Evolutionary conservation across 1,140 invertebrate species (phyloP).

Genomic region (Drosophila pruinosa): DNA sequence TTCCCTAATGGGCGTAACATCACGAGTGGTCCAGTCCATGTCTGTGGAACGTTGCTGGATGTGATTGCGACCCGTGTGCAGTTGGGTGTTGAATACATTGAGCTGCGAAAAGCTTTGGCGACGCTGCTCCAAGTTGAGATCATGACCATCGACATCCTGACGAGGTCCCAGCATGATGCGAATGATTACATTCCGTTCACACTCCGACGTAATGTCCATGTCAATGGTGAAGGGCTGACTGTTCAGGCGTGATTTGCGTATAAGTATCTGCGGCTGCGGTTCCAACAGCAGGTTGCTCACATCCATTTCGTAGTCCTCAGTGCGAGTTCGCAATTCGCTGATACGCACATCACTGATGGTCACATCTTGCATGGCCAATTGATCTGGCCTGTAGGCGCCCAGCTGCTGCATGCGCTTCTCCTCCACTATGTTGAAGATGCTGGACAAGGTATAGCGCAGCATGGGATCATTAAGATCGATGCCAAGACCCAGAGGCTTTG

Average conservation of each 20-base stretch:
- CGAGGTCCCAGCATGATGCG: conserved; percentile 85
- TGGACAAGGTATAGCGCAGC: conserved; percentile 86
- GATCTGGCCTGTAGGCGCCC: conserved; percentile 84
- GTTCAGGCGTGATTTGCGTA: conserved; percentile 84
- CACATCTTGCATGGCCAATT: conserved; percentile 85
- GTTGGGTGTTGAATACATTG: conserved; percentile 86
- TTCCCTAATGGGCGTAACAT: conserved; percentile 85
- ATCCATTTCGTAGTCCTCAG: conserved; percentile 61
- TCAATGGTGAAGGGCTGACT: conserved; percentile 86
- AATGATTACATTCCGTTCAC: conserved; percentile 82
- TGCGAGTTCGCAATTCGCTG: conserved; percentile 77
- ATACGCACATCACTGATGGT: conserved; percentile 85
- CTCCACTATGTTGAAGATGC: conserved; percentile 84
- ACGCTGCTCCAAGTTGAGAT: conserved; percentile 84
- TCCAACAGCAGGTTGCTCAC: conserved; percentile 81
- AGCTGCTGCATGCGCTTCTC: conserved; percentile 84
- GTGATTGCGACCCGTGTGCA: conserved; percentile 87
- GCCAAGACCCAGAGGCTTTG: conserved; percentile 45
- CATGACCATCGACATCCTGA: conserved; percentile 84
- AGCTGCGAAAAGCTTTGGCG: conserved; percentile 87
- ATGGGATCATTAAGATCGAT: conserved; percentile 85
- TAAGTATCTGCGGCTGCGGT: conserved; percentile 34
- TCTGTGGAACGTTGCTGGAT: conserved; percentile 87
- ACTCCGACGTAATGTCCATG: conserved; percentile 83
- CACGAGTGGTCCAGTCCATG: conserved; percentile 85